Evolutionary conservation across 2,888 invertebrate genomes (phyloP), one percentile per base, ranked within the genome.

Genomic region (Hydraecia micacea): DNA sequence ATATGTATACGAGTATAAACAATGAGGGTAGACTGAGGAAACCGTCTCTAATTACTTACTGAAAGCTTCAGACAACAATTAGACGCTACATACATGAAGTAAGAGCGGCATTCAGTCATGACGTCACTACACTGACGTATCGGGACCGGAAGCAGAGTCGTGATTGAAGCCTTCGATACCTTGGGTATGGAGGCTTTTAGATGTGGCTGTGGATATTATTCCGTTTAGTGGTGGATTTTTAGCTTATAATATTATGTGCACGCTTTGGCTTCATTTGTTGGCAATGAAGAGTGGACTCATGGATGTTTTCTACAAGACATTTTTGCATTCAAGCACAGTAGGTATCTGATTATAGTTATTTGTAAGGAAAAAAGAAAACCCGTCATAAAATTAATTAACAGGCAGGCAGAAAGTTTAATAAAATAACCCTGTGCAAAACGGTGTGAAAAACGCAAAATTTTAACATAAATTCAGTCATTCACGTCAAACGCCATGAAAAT

Each of bases 11-110:
- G n/a, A n/a, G n/a, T n/a, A 60, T 52, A 52, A 75, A 60, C 55
- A 58, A 74, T 39, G 42, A 69, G 36, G 15, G 32, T 25, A 42
- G 49, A 15, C 55, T 32, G 60, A 28, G 65, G 46, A n/a, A 32
- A 58, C 73, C 39, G 71, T 52, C 63, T 32, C 76, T 80, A 72
- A 84, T 83, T 80, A 84, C 84, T 68, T 15, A 72, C 52, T 74
- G 70, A 84, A 67, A 70, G 66, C 79, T 58, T 74, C 46, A 73
- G 70, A 60, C 28, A 36, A 73, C 70, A 73, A 84, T 84, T 71
- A 83, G 42, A 71, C 21, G 42, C 66, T 76, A 36, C 63, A 83
- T 63, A 58, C 62, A 46, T 71, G 25, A 70, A 52, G 62, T 32
- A 25, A 4, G 15, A 18, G 52, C 42, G 71, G 11, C 49, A 49